A percentile compares a stretch with the other conserved stretches of the same genome.
Conservation (phyloP, 2,113 vertebrate genomes). For the Stegastes partitus region DNA sequence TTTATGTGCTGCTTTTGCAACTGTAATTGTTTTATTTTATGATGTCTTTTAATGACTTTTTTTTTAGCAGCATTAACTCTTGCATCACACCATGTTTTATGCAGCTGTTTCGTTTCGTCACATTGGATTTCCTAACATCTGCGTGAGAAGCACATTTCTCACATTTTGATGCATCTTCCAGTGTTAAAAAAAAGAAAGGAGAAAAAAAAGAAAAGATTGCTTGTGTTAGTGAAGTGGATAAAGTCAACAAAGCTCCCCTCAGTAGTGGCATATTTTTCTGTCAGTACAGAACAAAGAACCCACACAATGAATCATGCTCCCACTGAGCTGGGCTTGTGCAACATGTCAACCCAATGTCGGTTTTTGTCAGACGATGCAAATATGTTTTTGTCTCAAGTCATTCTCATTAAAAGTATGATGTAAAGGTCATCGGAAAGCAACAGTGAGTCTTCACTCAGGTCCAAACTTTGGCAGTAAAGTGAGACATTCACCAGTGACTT, state of each 20-base stretch:
- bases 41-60: slow-evolving; percentile 11
- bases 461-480: slow-evolving; percentile 68
- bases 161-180: slow-evolving; percentile 53
- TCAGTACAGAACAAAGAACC: slow-evolving; percentile 45
- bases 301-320: slow-evolving; percentile 40
- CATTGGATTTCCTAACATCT: slow-evolving; percentile 55
- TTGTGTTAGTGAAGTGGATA: slow-evolving; percentile 19
- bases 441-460: slow-evolving; percentile 63
- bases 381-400: slow-evolving; percentile 46
- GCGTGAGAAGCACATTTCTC: slow-evolving; percentile 51
- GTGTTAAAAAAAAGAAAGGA: background rate
- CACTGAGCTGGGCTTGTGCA: slow-evolving; percentile 44
- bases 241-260: slow-evolving; percentile 29
- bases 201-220: no score
- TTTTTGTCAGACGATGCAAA: slow-evolving; percentile 47
- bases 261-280: slow-evolving; percentile 36
- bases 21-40: slow-evolving; percentile 42
- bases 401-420: slow-evolving; percentile 50
- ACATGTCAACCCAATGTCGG: slow-evolving; percentile 31
- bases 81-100: slow-evolving; percentile 31
- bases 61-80: slow-evolving; percentile 36
- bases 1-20: slow-evolving; percentile 44
- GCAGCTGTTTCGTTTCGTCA: slow-evolving; percentile 68
- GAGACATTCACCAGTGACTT: slow-evolving; percentile 64
- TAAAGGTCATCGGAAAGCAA: slow-evolving; percentile 62